Evolutionary conservation across 2,797 vertebrate species (phyloP).

Genomic region (Poecilia gillii): DNA sequence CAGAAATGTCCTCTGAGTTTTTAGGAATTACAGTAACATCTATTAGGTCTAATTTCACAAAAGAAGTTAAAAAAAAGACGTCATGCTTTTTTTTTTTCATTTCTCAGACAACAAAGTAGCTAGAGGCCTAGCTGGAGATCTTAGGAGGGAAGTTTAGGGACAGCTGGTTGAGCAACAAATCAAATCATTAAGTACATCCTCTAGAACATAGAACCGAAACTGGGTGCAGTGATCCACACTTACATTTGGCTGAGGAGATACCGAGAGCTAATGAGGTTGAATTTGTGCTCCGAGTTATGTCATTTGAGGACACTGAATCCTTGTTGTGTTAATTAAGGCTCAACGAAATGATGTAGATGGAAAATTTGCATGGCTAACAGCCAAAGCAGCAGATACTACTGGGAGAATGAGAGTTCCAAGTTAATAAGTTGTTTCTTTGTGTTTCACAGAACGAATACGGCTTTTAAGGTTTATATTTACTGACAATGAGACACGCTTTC

Average conservation of each 20-base stretch:
- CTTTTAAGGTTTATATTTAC: constrained; percentile 34
- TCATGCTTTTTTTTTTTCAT: constrained; percentile 27
- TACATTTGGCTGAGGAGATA: constrained; percentile 66
- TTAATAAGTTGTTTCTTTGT: constrained; percentile 68
- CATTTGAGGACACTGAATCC: constrained; percentile 78
- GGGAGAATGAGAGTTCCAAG: constrained; percentile 64
- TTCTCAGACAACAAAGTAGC: constrained; percentile 46
- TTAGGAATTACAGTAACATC: constrained; percentile 38
- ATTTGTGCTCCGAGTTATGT: constrained; percentile 76
- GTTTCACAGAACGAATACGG: constrained; percentile 37
- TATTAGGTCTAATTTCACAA: constrained; percentile 21
- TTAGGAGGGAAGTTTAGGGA: constrained; percentile 53
- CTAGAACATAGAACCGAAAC: constrained; percentile 51
- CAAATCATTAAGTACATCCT: constrained; percentile 67
- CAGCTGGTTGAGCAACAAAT: constrained; percentile 65
- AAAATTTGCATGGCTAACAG: constrained; percentile 73
- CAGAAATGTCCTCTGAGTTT: constrained; percentile 35
- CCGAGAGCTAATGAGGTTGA: constrained; percentile 76
- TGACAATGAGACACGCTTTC: constrained; percentile 27
- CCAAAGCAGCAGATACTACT: constrained; percentile 64
- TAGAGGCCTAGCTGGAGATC: constrained; percentile 44
- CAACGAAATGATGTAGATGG: constrained; percentile 74
- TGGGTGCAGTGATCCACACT: constrained; percentile 51
- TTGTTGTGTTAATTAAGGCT: constrained; percentile 82
- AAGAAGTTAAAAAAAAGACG: constrained; percentile 32